Base-by-base conservation (phyloP, 2,888 invertebrate genomes). In the Sinodicranocentrus sp. region DNA sequence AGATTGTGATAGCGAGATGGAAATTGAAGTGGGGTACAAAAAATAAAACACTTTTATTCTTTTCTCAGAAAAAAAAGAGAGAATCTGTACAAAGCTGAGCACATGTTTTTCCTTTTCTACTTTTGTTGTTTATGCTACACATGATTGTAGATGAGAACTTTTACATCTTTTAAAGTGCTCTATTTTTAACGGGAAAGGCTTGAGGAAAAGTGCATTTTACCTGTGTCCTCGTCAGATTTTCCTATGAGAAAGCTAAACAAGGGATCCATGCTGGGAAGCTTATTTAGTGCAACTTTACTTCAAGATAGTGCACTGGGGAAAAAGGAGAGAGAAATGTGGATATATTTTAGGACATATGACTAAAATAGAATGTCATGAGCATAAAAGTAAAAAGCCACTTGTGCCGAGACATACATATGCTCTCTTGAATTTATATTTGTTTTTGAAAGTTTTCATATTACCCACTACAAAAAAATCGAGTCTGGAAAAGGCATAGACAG, bases 301-400 rank as follows among this genome's bases (percentile, higher is more conserved):
- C n/a, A n/a, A n/a, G n/a, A n/a, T n/a, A n/a, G n/a, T n/a, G n/a
- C n/a, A n/a, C n/a, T n/a, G n/a, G n/a, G n/a, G n/a, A n/a, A 48
- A 48, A 48, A 48, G 48, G 48, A 15, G 15, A 48, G 10, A 48
- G n/a, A 48, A n/a, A 48, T n/a, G n/a, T 39, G n/a, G 48, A n/a
- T 48, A 33, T 57, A 21, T 57, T 59, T 59, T 6, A 17, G n/a
- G n/a, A 19, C 8, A 19, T 2, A 19, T 19, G 19, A 8, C 19
- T 52, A 52, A 52, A 57, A 57, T 57, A 57, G 57, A 13, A 57
- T 57, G 57, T 57, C 57, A 57, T 57, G 25, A 57, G 57, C 57
- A 57, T 57, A 57, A 57, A 57, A 25, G 2, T 5, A 13, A n/a
- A 48, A n/a, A 48, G 48, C 48, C 48, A 48, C 48, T 48, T 48